Evolutionary conservation across 2,888 invertebrate genomes (phyloP), one percentile per base, ranked within the genome.

Genomic region (Phengaris alcon): DNA sequence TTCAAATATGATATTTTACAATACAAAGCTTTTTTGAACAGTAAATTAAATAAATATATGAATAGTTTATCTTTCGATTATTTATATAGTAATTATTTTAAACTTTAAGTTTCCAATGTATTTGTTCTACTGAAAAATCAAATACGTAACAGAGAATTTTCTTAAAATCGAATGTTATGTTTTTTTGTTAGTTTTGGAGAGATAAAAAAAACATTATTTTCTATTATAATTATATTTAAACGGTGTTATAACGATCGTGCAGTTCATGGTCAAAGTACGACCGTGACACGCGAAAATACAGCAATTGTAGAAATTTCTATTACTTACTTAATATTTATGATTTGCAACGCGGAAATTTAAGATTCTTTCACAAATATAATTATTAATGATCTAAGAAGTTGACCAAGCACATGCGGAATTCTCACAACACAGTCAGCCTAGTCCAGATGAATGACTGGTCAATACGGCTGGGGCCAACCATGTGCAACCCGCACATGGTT

Each of bases 221-320:
- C 6, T 35, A 64, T 64, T 64, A 64, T 12, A 64, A 64, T 64
- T 12, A 44, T 12, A 64, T 12, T 6, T 44, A 6, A 44, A 44
- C 35, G 64, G 35, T 64, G 64, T 35, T 64, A 44, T 57, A 57
- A 57, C 15, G 3, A 57, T 64, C 10, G 59, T 64, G 3, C 64
- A 64, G 64, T 64, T 64, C 64, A 64, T 64, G 64, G 64, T 4
- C 64, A 13, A 64, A 64, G 12, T 9, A 6, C 6, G 44, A 15
- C 64, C 64, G 35, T 64, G 64, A 64, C 64, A 64, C 44, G 64
- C 22, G 64, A 64, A 64, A 64, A 64, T 22, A 10, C 59, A n/a
- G 2, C 35, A 6, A 64, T 64, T 35, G 35, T 64, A 64, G 64
- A 64, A 64, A 64, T 35, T 64, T 44, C 35, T 2, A 64, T 64